Conservation (phyloP, 2,888 invertebrate species). For the Cephus sareptanus region DNA sequence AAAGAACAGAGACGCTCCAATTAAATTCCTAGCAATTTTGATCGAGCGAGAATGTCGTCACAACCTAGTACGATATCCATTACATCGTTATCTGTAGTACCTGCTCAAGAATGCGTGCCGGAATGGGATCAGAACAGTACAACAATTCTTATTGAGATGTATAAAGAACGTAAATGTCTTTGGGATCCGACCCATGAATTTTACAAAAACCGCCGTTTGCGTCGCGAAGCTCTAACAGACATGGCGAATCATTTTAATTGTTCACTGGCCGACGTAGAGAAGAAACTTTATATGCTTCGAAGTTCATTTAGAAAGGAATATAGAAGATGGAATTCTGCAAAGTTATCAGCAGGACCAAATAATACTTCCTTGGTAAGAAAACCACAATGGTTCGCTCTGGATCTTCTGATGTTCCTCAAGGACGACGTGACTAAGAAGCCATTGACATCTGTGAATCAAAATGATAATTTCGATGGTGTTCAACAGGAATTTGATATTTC, state of each 20-base stretch:
- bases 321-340: constrained; percentile 19
- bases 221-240: constrained; percentile 18
- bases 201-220: constrained; percentile 18
- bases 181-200: constrained; percentile 21
- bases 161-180: constrained; percentile 19
- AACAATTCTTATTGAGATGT: constrained; percentile 16
- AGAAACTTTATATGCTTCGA: constrained; percentile 21
- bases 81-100: neutral
- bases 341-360: constrained; percentile 16
- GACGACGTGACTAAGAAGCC: constrained; percentile 21
- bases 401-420: constrained; percentile 20
- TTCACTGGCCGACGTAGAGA: constrained; percentile 19
- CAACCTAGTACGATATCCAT: neutral
- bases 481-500: constrained; percentile 11
- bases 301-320: constrained; percentile 21
- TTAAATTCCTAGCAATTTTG: neutral
- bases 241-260: constrained; percentile 20
- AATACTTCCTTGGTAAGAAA: constrained; percentile 16
- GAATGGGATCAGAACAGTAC: constrained; percentile 23
- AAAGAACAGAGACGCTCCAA: neutral
- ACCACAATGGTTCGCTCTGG: constrained; percentile 21
- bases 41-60: constrained; percentile 10
- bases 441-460: constrained; percentile 9
- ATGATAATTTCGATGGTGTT: constrained; percentile 7
- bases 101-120: constrained; percentile 17